phyloP scores from a whole-genome alignment of 2,888 invertebrate genomes.

The Venustoraphidia nigricollis region DNA sequence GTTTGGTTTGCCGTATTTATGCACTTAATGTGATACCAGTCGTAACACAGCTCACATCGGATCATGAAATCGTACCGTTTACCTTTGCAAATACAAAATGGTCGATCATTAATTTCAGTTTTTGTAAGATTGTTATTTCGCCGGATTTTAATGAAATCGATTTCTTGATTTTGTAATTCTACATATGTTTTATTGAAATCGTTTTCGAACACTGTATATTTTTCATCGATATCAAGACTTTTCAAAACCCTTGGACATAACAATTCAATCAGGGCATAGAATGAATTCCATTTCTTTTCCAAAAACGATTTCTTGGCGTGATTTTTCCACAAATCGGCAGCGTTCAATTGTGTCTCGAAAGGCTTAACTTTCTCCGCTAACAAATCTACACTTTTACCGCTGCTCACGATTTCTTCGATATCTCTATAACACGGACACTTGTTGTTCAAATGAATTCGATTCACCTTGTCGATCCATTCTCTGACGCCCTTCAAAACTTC shows the following conservation, averaged over 20 bases:
- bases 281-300: too few relatives aligned
- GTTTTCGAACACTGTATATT: too few relatives aligned
- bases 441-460: slow-evolving; percentile 44
- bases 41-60: slow-evolving; percentile 78
- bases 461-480: slow-evolving; percentile 39
- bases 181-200: slow-evolving; percentile 35
- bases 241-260: too few relatives aligned
- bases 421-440: slow-evolving; percentile 68
- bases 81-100: slow-evolving; percentile 59
- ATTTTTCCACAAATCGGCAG: slow-evolving; percentile 65
- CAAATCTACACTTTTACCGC: slow-evolving; percentile 56
- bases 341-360: slow-evolving; percentile 51
- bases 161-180: slow-evolving; percentile 53
- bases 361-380: slow-evolving; percentile 55
- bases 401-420: slow-evolving; percentile 53
- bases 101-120: slow-evolving; percentile 27
- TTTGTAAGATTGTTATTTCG: slow-evolving; percentile 33
- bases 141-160: slow-evolving; percentile 49
- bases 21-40: slow-evolving; percentile 69
- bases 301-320: slow-evolving; percentile 59
- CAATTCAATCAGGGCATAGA: too few relatives aligned
- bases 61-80: slow-evolving; percentile 58
- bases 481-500: slow-evolving; percentile 49
- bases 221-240: too few relatives aligned
- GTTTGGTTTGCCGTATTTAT: slow-evolving; percentile 33